A percentile compares a stretch with the other conserved stretches of the same genome.
These are phyloP conservation scores for Drosophila kanekoi DNA, from an alignment of 2,888 invertebrate species.

Conservation along the genomic window DNA sequence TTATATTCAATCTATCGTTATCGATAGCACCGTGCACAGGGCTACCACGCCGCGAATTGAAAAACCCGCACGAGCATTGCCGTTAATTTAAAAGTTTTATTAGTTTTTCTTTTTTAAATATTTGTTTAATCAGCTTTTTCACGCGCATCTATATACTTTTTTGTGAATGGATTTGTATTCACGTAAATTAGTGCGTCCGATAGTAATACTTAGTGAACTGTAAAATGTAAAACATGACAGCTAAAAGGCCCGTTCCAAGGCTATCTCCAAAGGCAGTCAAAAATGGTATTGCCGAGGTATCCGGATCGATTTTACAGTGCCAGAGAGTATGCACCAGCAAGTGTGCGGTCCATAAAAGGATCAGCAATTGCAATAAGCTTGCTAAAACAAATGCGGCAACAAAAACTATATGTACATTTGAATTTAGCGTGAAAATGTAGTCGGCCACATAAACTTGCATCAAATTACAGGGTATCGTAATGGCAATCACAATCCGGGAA, in stretches of 20 bases:
- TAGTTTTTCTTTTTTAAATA: not conserved
- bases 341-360: constrained; percentile 38
- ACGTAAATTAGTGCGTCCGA: too few species aligned
- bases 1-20: not conserved
- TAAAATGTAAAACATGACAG: constrained; percentile 33
- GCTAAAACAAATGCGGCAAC: constrained; percentile 11
- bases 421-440: constrained; percentile 13
- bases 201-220: not conserved
- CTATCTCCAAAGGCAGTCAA: constrained; percentile 48
- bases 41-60: constrained; percentile 7
- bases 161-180: too few species aligned
- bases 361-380: constrained; percentile 43
- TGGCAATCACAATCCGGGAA: constrained; percentile 34
- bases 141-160: not conserved
- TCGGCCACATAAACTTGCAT: constrained; percentile 35
- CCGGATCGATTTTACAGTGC: constrained; percentile 47
- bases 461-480: constrained; percentile 40
- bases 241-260: constrained; percentile 43
- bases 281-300: constrained; percentile 51
- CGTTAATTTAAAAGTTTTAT: constrained; percentile 2
- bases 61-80: not conserved
- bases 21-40: constrained; percentile 12
- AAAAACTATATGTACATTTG: constrained; percentile 23
- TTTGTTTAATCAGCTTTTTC: too few species aligned
- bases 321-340: constrained; percentile 47